A percentile compares a stretch with the other conserved stretches of the same genome.
These are phyloP conservation scores for Drosophila asahinai DNA, from an alignment of 1,140 invertebrate species.

Conservation along the genomic window DNA sequence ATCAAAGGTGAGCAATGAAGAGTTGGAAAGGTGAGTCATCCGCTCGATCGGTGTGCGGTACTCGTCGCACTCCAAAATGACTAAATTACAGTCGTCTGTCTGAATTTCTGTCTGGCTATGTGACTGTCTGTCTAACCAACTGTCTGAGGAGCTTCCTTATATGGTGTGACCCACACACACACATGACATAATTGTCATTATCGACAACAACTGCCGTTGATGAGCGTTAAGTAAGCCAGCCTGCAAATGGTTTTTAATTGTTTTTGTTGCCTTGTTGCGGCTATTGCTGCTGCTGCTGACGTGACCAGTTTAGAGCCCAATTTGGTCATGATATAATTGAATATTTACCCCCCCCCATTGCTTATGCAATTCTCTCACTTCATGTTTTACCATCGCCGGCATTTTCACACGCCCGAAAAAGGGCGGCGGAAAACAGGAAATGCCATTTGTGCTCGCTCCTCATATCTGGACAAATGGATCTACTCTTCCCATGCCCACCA, in stretches of 20 bases:
- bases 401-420: slow-evolving; percentile 70
- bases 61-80: slow-evolving; percentile 11
- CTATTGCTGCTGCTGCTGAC: slow-evolving; percentile 23
- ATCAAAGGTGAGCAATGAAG: slow-evolving; percentile 3
- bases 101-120: slow-evolving; percentile 19
- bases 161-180: slow-evolving; percentile 26
- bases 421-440: slow-evolving; percentile 29
- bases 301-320: slow-evolving; percentile 57
- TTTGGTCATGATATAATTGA: slow-evolving; percentile 49
- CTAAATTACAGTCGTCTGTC: slow-evolving; percentile 26
- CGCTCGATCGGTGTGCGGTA: slow-evolving; percentile 9
- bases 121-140: slow-evolving; percentile 7
- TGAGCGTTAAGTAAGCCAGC: slow-evolving; percentile 58
- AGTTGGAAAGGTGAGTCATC: slow-evolving; percentile 22
- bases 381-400: slow-evolving; percentile 36
- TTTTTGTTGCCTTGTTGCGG: slow-evolving; percentile 8
- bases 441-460: slow-evolving; percentile 15
- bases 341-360: slow-evolving; percentile 38
- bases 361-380: slow-evolving; percentile 71
- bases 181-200: slow-evolving; percentile 63
- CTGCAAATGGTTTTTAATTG: slow-evolving; percentile 55
- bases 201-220: slow-evolving; percentile 50
- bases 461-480: slow-evolving; percentile 25
- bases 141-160: slow-evolving; percentile 17
- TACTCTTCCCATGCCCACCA: slow-evolving; percentile 19